Evolutionary conservation across 2,113 vertebrate species (phyloP).

Genomic region (Ammospiza caudacuta): DNA sequence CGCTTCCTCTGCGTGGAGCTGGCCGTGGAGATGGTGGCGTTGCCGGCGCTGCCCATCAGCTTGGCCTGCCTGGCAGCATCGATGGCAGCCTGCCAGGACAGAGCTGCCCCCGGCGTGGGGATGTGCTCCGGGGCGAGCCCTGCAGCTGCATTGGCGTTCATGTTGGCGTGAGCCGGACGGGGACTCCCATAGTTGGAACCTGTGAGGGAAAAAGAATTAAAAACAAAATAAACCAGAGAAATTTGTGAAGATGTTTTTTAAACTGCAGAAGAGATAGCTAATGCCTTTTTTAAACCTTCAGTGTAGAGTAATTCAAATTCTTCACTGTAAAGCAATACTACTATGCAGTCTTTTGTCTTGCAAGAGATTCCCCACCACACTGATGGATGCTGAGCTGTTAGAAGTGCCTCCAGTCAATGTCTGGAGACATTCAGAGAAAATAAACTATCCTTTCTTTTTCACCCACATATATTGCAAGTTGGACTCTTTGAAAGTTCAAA

Average conservation of each 20-base stretch:
- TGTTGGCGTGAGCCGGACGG: constrained; percentile 85
- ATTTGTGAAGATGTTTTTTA: not conserved
- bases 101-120: constrained; percentile 89
- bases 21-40: constrained; percentile 91
- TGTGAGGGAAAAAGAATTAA: constrained; percentile 22
- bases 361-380: not conserved
- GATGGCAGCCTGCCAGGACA: constrained; percentile 98
- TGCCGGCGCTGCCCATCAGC: constrained; percentile 89
- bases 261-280: not conserved
- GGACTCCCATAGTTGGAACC: constrained; percentile 98
- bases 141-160: constrained; percentile 90
- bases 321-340: not conserved
- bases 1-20: constrained; percentile 95
- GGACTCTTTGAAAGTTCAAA: not conserved
- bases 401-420: not conserved
- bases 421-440: not conserved
- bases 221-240: not conserved
- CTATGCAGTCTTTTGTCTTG: not conserved
- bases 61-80: constrained; percentile 96
- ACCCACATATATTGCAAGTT: not conserved
- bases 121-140: constrained; percentile 96
- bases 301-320: not conserved
- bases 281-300: not conserved
- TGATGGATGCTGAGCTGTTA: not conserved
- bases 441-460: not conserved